These are phyloP conservation scores for Phortica okadai DNA, from an alignment of 2,888 invertebrate genomes.

Conservation along the genomic window DNA sequence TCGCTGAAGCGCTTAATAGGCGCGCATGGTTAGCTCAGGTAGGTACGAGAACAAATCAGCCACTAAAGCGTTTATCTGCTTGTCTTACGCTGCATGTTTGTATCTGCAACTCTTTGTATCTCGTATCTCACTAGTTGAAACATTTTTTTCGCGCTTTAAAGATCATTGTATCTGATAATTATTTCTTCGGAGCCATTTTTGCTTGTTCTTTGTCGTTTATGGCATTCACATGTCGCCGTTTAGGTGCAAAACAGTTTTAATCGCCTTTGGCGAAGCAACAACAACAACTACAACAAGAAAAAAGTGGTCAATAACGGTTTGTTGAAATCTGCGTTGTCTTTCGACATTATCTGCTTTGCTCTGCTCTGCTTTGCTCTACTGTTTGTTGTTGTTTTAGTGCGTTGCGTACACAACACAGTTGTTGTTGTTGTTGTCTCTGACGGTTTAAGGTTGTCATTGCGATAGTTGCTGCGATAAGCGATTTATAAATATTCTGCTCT, in stretches of 20 bases:
- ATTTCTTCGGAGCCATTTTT: background rate
- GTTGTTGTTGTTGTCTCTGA: slow-evolving; percentile 9
- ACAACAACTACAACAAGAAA: background rate
- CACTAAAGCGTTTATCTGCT: no score
- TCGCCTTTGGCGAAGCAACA: slow-evolving; percentile 2
- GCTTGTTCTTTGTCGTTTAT: background rate
- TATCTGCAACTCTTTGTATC: background rate
- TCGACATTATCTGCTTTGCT: background rate
- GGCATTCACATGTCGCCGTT: slow-evolving; percentile 5
- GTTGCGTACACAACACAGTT: background rate
- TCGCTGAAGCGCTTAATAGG: no score
- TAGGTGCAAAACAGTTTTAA: slow-evolving; percentile 21
- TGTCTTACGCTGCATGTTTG: background rate
- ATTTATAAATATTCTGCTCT: background rate
- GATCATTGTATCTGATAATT: slow-evolving; percentile 26
- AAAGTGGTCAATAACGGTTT: slow-evolving; percentile 10
- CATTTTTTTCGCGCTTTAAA: slow-evolving; percentile 1
- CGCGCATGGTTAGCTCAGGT: no score
- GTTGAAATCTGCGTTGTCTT: background rate
- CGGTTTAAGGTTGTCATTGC: slow-evolving; percentile 2
- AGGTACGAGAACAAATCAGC: no score
- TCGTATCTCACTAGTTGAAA: background rate
- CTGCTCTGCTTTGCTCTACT: background rate
- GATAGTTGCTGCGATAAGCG: background rate
- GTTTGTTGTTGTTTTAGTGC: background rate